These are phyloP conservation scores for Cryptoprocta ferox DNA, from an alignment of 2,797 vertebrate genomes.

Conservation along the genomic window DNA sequence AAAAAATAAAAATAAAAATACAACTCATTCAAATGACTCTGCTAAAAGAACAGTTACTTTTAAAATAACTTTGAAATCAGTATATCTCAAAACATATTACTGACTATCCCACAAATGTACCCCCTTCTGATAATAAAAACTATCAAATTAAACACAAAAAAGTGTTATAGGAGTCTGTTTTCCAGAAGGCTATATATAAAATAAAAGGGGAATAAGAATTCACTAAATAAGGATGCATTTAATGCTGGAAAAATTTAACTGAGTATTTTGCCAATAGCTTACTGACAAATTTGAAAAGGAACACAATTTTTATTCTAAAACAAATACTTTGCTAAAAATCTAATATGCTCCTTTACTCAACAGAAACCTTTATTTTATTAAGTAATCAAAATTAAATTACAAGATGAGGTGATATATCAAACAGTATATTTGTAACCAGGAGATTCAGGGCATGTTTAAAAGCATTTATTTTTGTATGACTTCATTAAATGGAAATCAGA, in stretches of 20 bases:
- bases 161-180: neutral
- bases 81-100: neutral
- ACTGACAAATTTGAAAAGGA: constrained; percentile 24
- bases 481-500: constrained; percentile 15
- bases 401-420: neutral
- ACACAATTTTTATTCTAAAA: constrained; percentile 52
- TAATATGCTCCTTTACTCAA: constrained; percentile 1
- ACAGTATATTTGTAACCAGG: neutral
- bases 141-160: constrained; percentile 31
- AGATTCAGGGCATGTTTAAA: constrained; percentile 5
- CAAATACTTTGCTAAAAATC: neutral
- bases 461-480: constrained; percentile 20
- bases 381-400: constrained; percentile 14
- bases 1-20: neutral
- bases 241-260: constrained; percentile 30
- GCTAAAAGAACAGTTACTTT: constrained; percentile 38
- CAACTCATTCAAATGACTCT: constrained; percentile 32
- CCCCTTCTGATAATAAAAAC: neutral
- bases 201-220: neutral
- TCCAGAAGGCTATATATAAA: neutral
- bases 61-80: constrained; percentile 53
- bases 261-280: constrained; percentile 9
- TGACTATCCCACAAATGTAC: neutral
- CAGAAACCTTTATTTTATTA: constrained; percentile 44
- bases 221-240: neutral